phyloP scores from a whole-genome alignment of 1,140 invertebrate genomes.

The Lithobius niger region DNA sequence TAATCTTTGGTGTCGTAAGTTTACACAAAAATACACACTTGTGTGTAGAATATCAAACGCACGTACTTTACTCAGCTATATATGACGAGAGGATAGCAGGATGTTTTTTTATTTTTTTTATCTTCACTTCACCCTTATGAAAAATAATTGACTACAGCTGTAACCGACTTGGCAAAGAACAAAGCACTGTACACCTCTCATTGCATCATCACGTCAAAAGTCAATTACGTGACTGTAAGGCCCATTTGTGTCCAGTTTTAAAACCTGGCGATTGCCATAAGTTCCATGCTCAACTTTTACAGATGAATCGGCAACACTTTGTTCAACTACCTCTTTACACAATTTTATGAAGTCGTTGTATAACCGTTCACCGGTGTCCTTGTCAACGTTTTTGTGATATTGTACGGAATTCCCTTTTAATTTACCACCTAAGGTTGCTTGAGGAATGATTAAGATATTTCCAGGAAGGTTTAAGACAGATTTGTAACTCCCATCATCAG shows the following conservation, averaged over 20 bases:
- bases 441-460: slow-evolving; percentile 35
- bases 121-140: no score
- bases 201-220: no score
- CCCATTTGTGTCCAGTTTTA: slow-evolving; percentile 35
- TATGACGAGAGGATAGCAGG: no score
- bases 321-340: slow-evolving; percentile 13
- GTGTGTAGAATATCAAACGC: no score
- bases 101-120: no score
- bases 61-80: no score
- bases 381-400: slow-evolving; percentile 34
- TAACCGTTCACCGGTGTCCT: slow-evolving; percentile 28
- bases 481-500: slow-evolving; percentile 23
- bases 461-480: slow-evolving; percentile 30
- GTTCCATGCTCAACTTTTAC: slow-evolving; percentile 27
- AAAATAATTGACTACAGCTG: no score
- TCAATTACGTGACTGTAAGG: slow-evolving; percentile 35
- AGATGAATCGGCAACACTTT: slow-evolving; percentile 10
- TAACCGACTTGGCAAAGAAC: no score
- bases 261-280: slow-evolving; percentile 36
- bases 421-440: slow-evolving; percentile 35
- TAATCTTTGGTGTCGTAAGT: no score
- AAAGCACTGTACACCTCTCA: no score
- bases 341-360: slow-evolving; percentile 27
- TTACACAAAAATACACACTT: no score
- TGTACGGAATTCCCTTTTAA: slow-evolving; percentile 35